Evolutionary conservation across 2,113 vertebrate species (phyloP).

Genomic region (Sturnus vulgaris): DNA sequence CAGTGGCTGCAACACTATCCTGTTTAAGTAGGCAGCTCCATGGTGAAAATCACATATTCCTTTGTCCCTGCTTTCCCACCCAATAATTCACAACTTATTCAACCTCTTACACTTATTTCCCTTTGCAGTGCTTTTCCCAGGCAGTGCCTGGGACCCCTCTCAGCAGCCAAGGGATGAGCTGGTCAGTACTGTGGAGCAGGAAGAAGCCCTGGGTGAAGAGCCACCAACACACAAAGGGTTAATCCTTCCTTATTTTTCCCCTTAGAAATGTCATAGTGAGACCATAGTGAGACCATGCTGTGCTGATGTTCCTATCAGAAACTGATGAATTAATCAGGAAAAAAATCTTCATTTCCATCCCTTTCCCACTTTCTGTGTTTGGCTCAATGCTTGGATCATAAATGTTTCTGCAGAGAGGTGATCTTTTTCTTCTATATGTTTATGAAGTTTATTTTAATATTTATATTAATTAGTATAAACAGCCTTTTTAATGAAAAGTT

Average conservation of each 20-base stretch:
- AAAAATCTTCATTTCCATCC: background rate
- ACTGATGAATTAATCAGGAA: too few species aligned
- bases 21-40: background rate
- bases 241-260: background rate
- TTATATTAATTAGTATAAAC: background rate
- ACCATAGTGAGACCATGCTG: background rate
- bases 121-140: background rate
- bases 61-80: background rate
- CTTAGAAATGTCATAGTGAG: background rate
- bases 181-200: background rate
- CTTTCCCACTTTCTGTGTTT: background rate
- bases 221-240: background rate
- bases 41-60: background rate
- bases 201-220: fast-evolving
- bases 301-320: background rate
- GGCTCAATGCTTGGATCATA: background rate
- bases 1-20: background rate
- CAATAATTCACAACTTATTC: background rate
- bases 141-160: background rate
- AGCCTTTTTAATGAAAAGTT: background rate
- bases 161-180: background rate
- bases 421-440: background rate
- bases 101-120: background rate
- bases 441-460: background rate
- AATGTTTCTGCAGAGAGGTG: background rate